A percentile compares a stretch with the other conserved stretches of the same genome.
Evolutionary conservation across 2,888 invertebrate species (phyloP).

Genomic region (Caenorhabditis becei): DNA sequence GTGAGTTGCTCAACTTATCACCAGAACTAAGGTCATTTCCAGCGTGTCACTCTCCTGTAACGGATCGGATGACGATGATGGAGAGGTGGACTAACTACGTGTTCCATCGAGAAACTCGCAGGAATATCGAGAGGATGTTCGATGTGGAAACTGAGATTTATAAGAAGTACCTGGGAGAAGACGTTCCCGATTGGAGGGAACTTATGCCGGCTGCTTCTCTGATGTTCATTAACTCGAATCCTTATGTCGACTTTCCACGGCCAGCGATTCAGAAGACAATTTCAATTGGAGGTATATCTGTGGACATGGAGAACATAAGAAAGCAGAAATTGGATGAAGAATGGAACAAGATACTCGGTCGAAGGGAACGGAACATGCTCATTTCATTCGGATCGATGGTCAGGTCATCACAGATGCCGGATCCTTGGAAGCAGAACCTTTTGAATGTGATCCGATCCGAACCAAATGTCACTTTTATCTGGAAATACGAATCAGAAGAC

Average conservation of each 20-base stretch:
- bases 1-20: neutral
- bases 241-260: slow-evolving; percentile 64
- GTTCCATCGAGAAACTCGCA: slow-evolving; percentile 14
- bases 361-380: slow-evolving; percentile 34
- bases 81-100: slow-evolving; percentile 42
- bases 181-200: slow-evolving; percentile 47
- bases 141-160: slow-evolving; percentile 26
- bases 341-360: slow-evolving; percentile 33
- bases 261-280: slow-evolving; percentile 61
- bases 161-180: slow-evolving; percentile 17
- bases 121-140: slow-evolving; percentile 35
- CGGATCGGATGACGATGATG: slow-evolving; percentile 35
- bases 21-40: neutral
- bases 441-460: slow-evolving; percentile 34
- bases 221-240: slow-evolving; percentile 64
- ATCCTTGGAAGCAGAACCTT: slow-evolving; percentile 38
- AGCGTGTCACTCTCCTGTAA: slow-evolving; percentile 24
- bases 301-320: slow-evolving; percentile 48
- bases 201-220: slow-evolving; percentile 48
- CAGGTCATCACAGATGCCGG: slow-evolving; percentile 45
- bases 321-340: slow-evolving; percentile 24
- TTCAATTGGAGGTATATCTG: slow-evolving; percentile 66
- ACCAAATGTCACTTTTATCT: slow-evolving; percentile 60
- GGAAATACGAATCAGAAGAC: slow-evolving; percentile 58
- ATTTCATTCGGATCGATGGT: slow-evolving; percentile 55